Evolutionary conservation across 2,113 vertebrate genomes (phyloP).

Genomic region (Hemiscyllium ocellatum): DNA sequence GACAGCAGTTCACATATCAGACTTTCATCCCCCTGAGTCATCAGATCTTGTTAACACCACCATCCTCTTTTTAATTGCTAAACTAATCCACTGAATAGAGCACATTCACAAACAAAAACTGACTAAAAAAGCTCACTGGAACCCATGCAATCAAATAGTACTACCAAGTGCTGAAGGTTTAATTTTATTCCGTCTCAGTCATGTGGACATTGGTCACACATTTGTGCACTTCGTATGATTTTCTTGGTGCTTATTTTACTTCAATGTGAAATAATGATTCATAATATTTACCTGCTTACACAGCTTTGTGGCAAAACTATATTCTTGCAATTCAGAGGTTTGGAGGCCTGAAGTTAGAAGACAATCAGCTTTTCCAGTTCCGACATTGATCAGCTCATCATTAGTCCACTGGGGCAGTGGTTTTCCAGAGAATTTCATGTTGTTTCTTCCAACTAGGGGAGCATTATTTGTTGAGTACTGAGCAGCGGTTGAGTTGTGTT

Average conservation of each 20-base stretch:
- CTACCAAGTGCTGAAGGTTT: not conserved
- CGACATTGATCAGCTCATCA: not conserved
- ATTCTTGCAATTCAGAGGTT: not conserved
- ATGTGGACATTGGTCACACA: not conserved
- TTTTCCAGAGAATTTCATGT: not conserved
- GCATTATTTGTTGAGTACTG: too few species aligned
- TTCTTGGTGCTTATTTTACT: not conserved
- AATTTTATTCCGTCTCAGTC: not conserved
- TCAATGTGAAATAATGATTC: not conserved
- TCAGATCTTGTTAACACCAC: not conserved
- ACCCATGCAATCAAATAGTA: not conserved
- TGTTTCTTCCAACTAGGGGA: not conserved
- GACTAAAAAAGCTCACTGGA: not conserved
- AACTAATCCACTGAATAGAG: not conserved
- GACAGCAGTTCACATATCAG: not conserved
- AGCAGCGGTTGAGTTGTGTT: not conserved
- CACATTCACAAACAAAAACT: not conserved
- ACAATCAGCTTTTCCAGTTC: not conserved
- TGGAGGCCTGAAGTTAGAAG: not conserved
- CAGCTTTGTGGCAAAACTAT: not conserved
- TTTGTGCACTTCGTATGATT: not conserved
- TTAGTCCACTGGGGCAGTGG: not conserved
- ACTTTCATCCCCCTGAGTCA: conserved; percentile 3
- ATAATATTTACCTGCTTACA: not conserved
- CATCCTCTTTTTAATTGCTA: conserved; percentile 20